A percentile compares a stretch with the other conserved stretches of the same genome.
These are phyloP conservation scores for Ferrisia virgata DNA, from an alignment of 2,888 invertebrate species.

Conservation along the genomic window DNA sequence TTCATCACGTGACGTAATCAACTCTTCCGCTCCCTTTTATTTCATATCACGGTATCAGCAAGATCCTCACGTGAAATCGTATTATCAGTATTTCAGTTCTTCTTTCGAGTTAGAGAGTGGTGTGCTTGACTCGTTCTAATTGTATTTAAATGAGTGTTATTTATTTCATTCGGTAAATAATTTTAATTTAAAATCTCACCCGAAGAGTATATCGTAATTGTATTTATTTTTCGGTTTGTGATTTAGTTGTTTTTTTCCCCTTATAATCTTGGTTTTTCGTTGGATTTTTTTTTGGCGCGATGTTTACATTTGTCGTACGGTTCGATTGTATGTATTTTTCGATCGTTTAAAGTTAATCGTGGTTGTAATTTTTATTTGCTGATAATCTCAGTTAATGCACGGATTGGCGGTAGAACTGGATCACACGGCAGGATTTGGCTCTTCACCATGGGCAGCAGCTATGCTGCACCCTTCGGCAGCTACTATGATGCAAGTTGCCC, in stretches of 20 bases:
- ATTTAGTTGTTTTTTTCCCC: neutral
- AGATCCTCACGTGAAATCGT: conserved; percentile 39
- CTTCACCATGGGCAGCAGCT: conserved; percentile 74
- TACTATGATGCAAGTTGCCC: conserved; percentile 42
- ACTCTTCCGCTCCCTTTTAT: conserved; percentile 32
- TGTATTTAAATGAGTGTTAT: neutral
- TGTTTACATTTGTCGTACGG: neutral
- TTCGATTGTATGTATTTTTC: neutral
- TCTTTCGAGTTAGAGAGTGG: conserved; percentile 41
- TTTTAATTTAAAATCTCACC: neutral
- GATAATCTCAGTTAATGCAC: conserved; percentile 45
- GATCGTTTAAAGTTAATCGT: conserved; percentile 1
- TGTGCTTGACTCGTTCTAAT: conserved; percentile 31
- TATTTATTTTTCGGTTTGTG: neutral
- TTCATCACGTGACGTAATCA: conserved; percentile 45
- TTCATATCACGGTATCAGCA: conserved; percentile 26
- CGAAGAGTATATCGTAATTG: neutral
- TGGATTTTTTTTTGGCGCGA: neutral
- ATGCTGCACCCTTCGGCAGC: conserved; percentile 54
- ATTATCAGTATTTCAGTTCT: conserved; percentile 42
- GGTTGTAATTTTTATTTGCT: conserved; percentile 39
- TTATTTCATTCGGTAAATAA: neutral
- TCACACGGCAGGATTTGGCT: conserved; percentile 67
- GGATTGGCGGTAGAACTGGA: conserved; percentile 59
- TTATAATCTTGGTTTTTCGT: neutral